Conservation (phyloP, 2,113 vertebrate genomes). For the Corythaixoides concolor region DNA sequence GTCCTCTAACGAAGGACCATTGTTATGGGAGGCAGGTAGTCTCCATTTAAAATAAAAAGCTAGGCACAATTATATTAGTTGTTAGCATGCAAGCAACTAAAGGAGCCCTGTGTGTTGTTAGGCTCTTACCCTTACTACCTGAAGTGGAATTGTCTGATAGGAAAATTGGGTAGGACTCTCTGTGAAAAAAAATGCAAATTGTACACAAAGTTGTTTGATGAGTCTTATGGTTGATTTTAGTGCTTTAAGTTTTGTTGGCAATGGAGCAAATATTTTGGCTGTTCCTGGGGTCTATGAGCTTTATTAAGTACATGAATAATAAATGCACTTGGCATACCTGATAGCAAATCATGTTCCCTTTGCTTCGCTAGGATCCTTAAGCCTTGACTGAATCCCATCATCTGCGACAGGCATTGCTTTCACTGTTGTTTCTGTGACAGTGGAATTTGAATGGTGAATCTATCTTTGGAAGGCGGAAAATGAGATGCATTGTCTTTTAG, state of each 20-base stretch:
- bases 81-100: neutral
- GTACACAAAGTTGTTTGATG: neutral
- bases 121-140: neutral
- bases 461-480: neutral
- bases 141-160: neutral
- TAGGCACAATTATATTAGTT: neutral
- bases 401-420: neutral
- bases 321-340: neutral
- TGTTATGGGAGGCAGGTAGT: slow-evolving; percentile 41
- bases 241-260: neutral
- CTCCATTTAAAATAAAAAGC: slow-evolving; percentile 35
- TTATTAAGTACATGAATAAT: neutral
- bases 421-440: neutral
- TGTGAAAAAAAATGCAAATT: neutral
- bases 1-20: slow-evolving; percentile 34
- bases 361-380: neutral
- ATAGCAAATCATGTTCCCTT: neutral
- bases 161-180: neutral
- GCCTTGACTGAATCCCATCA: neutral
- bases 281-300: neutral
- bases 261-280: neutral
- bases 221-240: neutral
- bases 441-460: neutral
- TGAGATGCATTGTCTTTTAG: slow-evolving; percentile 28
- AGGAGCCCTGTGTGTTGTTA: neutral